Base-by-base conservation (phyloP, 2,113 vertebrate species). In the Tetrao urogallus region DNA sequence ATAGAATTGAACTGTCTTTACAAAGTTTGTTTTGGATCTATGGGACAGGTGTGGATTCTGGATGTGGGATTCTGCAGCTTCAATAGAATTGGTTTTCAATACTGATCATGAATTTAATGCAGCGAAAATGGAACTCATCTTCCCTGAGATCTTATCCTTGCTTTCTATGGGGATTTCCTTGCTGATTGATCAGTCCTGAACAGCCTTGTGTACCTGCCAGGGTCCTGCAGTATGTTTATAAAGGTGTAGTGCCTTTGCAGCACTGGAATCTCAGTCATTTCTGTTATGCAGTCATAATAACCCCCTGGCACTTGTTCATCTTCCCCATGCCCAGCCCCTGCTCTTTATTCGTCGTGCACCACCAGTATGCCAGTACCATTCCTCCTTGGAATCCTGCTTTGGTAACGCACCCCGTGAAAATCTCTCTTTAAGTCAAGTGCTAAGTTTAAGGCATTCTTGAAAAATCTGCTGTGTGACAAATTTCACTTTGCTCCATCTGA, bases 321-420 rank as follows among this genome's bases (percentile, higher is more conserved):
- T 65, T 61, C 48, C n/a, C 63, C 57, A 0, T 12, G 13, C 54
- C 71, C 0, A 0, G 5, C 10, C 20, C 10, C 11, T 82, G 21
- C 48, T 48, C 45, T 43, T 45, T 36, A 11, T 32, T 73, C 40
- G 32, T n/a, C 0, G 0, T 42, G 13, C 8, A 30, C 13, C n/a
- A 5, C n/a, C 52, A 72, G 20, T 38, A 64, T 21, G 27, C 30
- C 58, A 21, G 5, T 24, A 34, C 32, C 27, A 38, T 21, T 42
- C 19, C 8, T 13, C 22, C 64, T 85, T 65, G 45, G 48, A 70
- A 47, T 82, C 72, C 82, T 80, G 50, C 75, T 83, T 65, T 40
- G 63, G 28, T 57, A 38, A 34, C 25, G 20, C 43, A 36, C 17
- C 14, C 47, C 10, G 22, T 82, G 67, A 45, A 82, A 76, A 65